Conservation (phyloP, 2,113 vertebrate species). For the Myrmecobius fasciatus region DNA sequence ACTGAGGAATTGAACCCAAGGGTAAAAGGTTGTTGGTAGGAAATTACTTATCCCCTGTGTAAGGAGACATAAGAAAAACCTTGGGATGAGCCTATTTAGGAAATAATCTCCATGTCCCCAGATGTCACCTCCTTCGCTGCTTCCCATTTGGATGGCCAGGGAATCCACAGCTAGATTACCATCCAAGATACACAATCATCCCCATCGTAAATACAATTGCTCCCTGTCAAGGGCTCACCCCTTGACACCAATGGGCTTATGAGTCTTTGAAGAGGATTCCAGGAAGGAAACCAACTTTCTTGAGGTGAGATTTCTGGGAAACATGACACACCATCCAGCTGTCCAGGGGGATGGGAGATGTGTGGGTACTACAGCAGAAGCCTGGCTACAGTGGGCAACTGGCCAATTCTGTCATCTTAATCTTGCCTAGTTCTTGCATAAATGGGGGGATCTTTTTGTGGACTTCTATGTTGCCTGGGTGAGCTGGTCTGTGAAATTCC, state of each 20-base stretch:
- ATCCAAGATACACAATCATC: not conserved
- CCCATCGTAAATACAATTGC: conserved; percentile 3
- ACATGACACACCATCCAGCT: not conserved
- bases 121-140: not conserved
- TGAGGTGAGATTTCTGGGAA: conserved; percentile 41
- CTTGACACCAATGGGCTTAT: not conserved
- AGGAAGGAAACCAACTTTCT: not conserved
- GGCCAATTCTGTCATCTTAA: not conserved
- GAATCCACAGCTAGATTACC: not conserved
- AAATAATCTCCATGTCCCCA: not conserved
- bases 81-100: not conserved
- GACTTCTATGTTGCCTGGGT: not conserved
- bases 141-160: not conserved
- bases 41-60: not conserved
- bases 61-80: not conserved
- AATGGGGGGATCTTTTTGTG: conserved; percentile 1
- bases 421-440: not conserved
- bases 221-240: not conserved
- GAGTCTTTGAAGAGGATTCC: conserved; percentile 1
- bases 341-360: not conserved
- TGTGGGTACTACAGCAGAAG: not conserved
- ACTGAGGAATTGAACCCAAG: not conserved
- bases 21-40: not conserved
- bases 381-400: not conserved
- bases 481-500: conserved; percentile 14